Evolutionary conservation across 1,140 invertebrate species (phyloP), one percentile per base, ranked within the genome.

Genomic region (Leptestheria dahalacensis): DNA sequence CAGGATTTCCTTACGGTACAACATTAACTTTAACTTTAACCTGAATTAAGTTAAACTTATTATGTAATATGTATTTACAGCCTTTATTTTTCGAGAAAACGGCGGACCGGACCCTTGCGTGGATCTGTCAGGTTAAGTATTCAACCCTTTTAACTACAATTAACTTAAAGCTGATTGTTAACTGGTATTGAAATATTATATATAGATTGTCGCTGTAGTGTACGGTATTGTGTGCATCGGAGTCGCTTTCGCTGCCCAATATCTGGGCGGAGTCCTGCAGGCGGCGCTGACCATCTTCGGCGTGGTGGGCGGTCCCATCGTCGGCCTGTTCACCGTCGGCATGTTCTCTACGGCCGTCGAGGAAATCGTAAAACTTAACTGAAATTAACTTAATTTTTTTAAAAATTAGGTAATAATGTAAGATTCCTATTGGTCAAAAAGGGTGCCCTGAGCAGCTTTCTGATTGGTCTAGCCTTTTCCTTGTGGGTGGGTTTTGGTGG

Each of bases 401-500:
- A n/a, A n/a, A n/a, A n/a, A n/a, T n/a, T n/a, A n/a, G n/a, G n/a
- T n/a, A n/a, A n/a, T n/a, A n/a, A n/a, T n/a, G n/a, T n/a, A n/a
- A n/a, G n/a, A n/a, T n/a, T n/a, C n/a, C n/a, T n/a, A n/a, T n/a
- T n/a, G n/a, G n/a, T n/a, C n/a, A 47, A 64, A 49, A 33, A 80
- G 78, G 88, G 90, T 51, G 82, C 81, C 1, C 72, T 88, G 18
- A 66, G 71, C 9, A 86, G 82, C 0, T 70, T 88, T 6, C 15
- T 84, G 1, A 66, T 70, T 11, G 82, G 86, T 6, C 71, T 95
- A 50, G 69, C 73, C 0, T 70, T 91, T 57, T 81, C 82, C 15
- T 76, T 91, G 15, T 91, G 86, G 86, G 84, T 91, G 58, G 89
- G 86, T 52, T 90, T 94, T 69, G 89, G 89, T 0, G 78, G 79